Evolutionary conservation across 2,797 vertebrate species (phyloP).

Genomic region (Cirrhinus molitorella): DNA sequence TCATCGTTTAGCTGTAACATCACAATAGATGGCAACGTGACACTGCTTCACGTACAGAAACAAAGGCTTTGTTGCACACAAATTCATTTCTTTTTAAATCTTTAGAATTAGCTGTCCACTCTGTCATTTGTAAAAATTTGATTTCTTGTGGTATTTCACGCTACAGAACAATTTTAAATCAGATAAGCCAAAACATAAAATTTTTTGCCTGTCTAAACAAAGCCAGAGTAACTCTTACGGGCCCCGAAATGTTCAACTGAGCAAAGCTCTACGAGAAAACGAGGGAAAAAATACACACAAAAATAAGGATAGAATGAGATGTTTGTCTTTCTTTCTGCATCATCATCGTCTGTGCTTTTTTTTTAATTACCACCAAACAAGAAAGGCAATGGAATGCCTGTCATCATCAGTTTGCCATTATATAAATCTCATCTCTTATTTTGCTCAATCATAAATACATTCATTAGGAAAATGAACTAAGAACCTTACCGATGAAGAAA

Average conservation of each 20-base stretch:
- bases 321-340: conserved; percentile 75
- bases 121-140: conserved; percentile 1
- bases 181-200: neutral
- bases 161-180: neutral
- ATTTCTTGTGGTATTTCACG: neutral
- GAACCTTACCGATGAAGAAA: conserved; percentile 75
- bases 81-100: neutral
- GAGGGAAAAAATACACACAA: conserved; percentile 33
- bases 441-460: conserved; percentile 91
- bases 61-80: conserved; percentile 8
- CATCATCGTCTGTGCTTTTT: conserved; percentile 72
- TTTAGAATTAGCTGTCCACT: conserved; percentile 1
- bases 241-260: conserved; percentile 15
- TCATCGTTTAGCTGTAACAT: conserved; percentile 18
- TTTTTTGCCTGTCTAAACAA: conserved; percentile 6
- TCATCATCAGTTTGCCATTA: conserved; percentile 77
- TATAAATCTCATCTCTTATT: conserved; percentile 69
- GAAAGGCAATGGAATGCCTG: conserved; percentile 86
- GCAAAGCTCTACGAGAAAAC: conserved; percentile 52
- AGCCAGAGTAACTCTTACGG: conserved; percentile 41
- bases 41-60: conserved; percentile 49
- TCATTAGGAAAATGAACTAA: conserved; percentile 87
- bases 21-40: conserved; percentile 33
- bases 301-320: conserved; percentile 83
- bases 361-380: conserved; percentile 74